These are phyloP conservation scores for Brachyopa scutellaris DNA, from an alignment of 2,888 invertebrate species.

Conservation along the genomic window DNA sequence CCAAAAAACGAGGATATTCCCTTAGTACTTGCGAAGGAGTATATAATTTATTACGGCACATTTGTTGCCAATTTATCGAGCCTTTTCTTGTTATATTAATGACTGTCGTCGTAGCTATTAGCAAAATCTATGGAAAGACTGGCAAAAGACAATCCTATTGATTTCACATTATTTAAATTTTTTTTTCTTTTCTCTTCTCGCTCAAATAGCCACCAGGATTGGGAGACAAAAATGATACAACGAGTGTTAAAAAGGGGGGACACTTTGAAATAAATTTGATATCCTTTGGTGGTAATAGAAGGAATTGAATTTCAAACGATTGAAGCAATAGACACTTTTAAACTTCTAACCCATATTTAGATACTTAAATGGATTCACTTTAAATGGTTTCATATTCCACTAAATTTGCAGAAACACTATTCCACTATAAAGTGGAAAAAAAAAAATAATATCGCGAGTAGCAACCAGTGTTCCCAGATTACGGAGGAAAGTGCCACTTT, in stretches of 20 bases:
- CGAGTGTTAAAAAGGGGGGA: conserved; percentile 2
- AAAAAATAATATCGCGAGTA: too few species aligned
- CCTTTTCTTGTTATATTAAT: conserved; percentile 41
- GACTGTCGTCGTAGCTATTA: conserved; percentile 57
- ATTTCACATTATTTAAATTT: conserved; percentile 8
- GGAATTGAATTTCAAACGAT: neutral
- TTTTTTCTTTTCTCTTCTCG: neutral
- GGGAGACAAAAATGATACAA: neutral
- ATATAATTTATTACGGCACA: conserved; percentile 62
- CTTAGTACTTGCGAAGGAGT: conserved; percentile 27
- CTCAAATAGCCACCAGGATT: neutral
- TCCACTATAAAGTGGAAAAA: too few species aligned
- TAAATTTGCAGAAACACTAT: too few species aligned
- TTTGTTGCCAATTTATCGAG: conserved; percentile 66
- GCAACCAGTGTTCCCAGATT: too few species aligned
- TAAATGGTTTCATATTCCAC: neutral
- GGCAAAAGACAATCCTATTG: conserved; percentile 13
- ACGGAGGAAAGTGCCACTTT: too few species aligned
- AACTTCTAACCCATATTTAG: conserved; percentile 1
- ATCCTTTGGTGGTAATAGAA: conserved; percentile 9
- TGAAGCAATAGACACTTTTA: neutral
- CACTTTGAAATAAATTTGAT: conserved; percentile 9
- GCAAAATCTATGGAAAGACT: conserved; percentile 19
- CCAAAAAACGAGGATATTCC: conserved; percentile 53
- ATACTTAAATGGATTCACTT: conserved; percentile 14